Conservation (phyloP, 1,140 invertebrate genomes). For the Drosophila ananassae region DNA sequence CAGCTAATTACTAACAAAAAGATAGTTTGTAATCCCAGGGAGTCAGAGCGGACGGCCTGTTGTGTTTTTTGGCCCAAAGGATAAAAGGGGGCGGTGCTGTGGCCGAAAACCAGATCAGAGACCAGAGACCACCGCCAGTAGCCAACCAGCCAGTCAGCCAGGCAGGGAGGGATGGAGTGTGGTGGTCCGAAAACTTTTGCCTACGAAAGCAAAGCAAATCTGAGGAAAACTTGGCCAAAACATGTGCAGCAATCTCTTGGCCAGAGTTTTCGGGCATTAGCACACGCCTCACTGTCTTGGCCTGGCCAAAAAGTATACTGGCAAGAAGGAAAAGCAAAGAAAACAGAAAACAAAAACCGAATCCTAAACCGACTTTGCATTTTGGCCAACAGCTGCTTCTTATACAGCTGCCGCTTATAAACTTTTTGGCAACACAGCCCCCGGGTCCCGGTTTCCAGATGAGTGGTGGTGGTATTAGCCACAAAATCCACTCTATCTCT, state of each 20-base stretch:
- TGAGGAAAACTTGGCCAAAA: slow-evolving; percentile 67
- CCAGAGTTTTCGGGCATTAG: slow-evolving; percentile 70
- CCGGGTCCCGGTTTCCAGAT: neutral
- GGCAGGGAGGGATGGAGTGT: neutral
- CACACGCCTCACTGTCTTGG: slow-evolving; percentile 74
- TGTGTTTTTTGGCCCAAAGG: slow-evolving; percentile 57
- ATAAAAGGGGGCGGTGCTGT: slow-evolving; percentile 24
- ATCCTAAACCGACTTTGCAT: slow-evolving; percentile 3
- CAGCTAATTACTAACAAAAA: slow-evolving; percentile 83
- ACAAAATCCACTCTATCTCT: neutral
- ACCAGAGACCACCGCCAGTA: slow-evolving; percentile 44
- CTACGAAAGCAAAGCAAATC: slow-evolving; percentile 21
- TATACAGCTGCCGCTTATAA: slow-evolving; percentile 4
- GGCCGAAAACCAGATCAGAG: slow-evolving; percentile 1
- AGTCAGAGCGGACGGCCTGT: slow-evolving; percentile 2
- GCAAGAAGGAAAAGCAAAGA: too few species aligned
- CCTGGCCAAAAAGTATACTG: slow-evolving; percentile 18
- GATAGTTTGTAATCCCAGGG: slow-evolving; percentile 75
- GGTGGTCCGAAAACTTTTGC: slow-evolving; percentile 37
- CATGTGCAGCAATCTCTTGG: slow-evolving; percentile 74
- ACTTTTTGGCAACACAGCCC: slow-evolving; percentile 7
- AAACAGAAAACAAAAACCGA: neutral
- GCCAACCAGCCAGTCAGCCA: slow-evolving; percentile 21
- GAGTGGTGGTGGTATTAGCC: slow-evolving; percentile 7
- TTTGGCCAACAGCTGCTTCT: slow-evolving; percentile 26